A percentile compares a stretch with the other conserved stretches of the same genome.
phyloP scores from a whole-genome alignment of 2,797 vertebrate species.

The Sebastes matsubarae region DNA sequence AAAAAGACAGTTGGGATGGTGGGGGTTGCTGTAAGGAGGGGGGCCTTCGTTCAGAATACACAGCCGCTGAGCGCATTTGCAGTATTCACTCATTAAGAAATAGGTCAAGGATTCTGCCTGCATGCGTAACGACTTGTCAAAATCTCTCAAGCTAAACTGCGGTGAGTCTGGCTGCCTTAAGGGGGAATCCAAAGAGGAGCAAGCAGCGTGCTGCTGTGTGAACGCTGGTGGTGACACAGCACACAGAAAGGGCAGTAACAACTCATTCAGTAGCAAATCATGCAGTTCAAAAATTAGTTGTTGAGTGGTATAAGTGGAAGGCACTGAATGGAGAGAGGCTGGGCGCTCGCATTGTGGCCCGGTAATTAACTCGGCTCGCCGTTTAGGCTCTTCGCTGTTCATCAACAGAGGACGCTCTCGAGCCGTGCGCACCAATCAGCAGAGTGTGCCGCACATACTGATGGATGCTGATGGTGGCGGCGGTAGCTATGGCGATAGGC shows the following conservation, averaged over 20 bases:
- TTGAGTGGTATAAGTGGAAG: background rate
- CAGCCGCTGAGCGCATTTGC: slow-evolving; percentile 72
- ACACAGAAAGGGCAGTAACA: slow-evolving; percentile 26
- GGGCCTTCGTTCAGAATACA: slow-evolving; percentile 47
- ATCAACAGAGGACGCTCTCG: slow-evolving; percentile 76
- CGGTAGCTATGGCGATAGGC: background rate
- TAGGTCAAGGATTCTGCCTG: slow-evolving; percentile 87
- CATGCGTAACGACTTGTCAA: slow-evolving; percentile 84
- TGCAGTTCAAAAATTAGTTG: slow-evolving; percentile 10
- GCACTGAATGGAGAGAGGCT: background rate
- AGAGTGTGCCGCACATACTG: slow-evolving; percentile 26
- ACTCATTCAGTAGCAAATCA: slow-evolving; percentile 30
- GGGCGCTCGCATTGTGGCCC: background rate
- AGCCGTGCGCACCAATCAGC: slow-evolving; percentile 39
- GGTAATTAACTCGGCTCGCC: slow-evolving; percentile 17
- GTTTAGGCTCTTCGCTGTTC: slow-evolving; percentile 6
- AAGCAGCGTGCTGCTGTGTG: slow-evolving; percentile 16
- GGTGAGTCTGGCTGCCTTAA: slow-evolving; percentile 67
- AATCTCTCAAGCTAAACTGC: slow-evolving; percentile 83
- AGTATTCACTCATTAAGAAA: slow-evolving; percentile 86
- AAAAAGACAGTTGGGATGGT: slow-evolving; percentile 64
- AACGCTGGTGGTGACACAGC: slow-evolving; percentile 62
- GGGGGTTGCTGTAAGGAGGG: slow-evolving; percentile 7
- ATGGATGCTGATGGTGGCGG: slow-evolving; percentile 23
- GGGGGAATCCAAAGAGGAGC: slow-evolving; percentile 40